Percentiles rank a stretch among this genome's conserved stretches.
phyloP scores from a whole-genome alignment of 2,888 invertebrate genomes.

The Pterostichus niger region DNA sequence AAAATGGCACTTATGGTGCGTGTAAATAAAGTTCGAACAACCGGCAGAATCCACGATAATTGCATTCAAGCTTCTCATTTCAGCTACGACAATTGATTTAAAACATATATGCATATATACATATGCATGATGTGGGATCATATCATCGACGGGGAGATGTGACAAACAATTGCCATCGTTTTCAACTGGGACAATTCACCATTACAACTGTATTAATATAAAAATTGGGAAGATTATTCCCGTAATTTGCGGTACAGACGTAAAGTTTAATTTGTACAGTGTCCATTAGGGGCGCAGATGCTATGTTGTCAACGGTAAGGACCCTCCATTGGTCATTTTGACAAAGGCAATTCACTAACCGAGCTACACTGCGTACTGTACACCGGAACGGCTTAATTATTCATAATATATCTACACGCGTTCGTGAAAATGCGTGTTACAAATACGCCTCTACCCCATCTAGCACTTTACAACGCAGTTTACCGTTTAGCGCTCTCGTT shows the following conservation, averaged over 20 bases:
- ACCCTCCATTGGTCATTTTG: conserved; percentile 72
- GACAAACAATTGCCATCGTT: conserved; percentile 24
- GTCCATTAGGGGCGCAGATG: conserved; percentile 72
- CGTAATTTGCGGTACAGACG: conserved; percentile 64
- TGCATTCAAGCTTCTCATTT: conserved; percentile 65
- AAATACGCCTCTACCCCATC: conserved; percentile 48
- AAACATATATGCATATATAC: conserved; percentile 66
- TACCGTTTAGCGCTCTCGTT: conserved; percentile 26
- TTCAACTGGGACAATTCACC: neutral
- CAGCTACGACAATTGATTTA: conserved; percentile 67
- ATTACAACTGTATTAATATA: conserved; percentile 36
- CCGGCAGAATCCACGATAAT: conserved; percentile 55
- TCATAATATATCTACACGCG: conserved; percentile 66
- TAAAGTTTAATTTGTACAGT: conserved; percentile 71
- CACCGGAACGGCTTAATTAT: conserved; percentile 63
- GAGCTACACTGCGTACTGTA: conserved; percentile 47
- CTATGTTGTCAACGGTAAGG: conserved; percentile 71
- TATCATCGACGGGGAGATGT: conserved; percentile 32
- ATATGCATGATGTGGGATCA: conserved; percentile 64
- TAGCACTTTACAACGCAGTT: conserved; percentile 28
- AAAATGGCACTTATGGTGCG: conserved; percentile 53
- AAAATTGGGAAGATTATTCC: conserved; percentile 40
- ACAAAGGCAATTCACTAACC: conserved; percentile 71
- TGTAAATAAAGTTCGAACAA: conserved; percentile 11
- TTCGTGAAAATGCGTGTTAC: conserved; percentile 64